Conservation (phyloP, 2,797 vertebrate species). For the Discoglossus pictus region DNA sequence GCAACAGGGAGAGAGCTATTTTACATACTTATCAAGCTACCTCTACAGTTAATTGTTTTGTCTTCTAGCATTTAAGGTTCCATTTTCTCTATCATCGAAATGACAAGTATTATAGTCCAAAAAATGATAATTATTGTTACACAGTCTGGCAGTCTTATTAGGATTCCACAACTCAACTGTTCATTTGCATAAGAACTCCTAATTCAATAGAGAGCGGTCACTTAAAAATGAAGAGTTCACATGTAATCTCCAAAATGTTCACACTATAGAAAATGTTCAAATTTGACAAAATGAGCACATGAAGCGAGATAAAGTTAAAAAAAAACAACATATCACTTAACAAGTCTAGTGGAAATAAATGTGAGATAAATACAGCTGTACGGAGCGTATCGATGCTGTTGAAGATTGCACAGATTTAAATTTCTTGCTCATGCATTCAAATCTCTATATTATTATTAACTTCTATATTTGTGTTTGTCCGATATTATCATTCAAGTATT, state of each 20-base stretch:
- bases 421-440: too few relatives aligned
- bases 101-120: conserved; percentile 62
- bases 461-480: too few relatives aligned
- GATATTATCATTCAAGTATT: too few relatives aligned
- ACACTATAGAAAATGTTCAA: conserved; percentile 42
- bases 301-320: too few relatives aligned
- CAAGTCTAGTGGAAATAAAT: too few relatives aligned
- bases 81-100: conserved; percentile 54
- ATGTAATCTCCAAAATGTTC: conserved; percentile 43
- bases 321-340: too few relatives aligned
- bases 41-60: conserved; percentile 61
- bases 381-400: too few relatives aligned
- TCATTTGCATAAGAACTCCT: conserved; percentile 64
- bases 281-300: background rate
- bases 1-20: conserved; percentile 63
- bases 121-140: conserved; percentile 67
- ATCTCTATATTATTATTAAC: too few relatives aligned
- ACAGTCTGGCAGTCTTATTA: conserved; percentile 61
- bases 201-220: conserved; percentile 53
- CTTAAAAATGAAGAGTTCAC: conserved; percentile 51
- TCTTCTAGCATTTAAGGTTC: conserved; percentile 57
- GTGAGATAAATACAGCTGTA: too few relatives aligned
- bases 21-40: conserved; percentile 57
- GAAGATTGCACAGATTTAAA: too few relatives aligned
- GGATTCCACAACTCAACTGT: conserved; percentile 59